A percentile compares a stretch with the other conserved stretches of the same genome.
These are phyloP conservation scores for Toxostoma redivivum DNA, from an alignment of 2,113 vertebrate genomes.

Conservation along the genomic window DNA sequence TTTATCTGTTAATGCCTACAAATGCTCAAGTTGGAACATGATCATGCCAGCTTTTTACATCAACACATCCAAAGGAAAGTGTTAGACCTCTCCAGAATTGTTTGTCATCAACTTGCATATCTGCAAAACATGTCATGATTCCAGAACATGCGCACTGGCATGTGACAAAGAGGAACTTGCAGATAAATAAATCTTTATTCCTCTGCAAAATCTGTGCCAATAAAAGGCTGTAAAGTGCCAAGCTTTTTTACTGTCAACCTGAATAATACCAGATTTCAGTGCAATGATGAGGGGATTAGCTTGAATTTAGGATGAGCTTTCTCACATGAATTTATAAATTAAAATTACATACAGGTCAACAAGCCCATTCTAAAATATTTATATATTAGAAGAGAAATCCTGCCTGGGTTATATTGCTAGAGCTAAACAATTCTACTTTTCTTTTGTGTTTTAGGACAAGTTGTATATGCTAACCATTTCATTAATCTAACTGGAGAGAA, in stretches of 20 bases:
- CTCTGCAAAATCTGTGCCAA: neutral
- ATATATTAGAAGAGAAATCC: neutral
- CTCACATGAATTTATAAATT: neutral
- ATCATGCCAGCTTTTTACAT: constrained; percentile 36
- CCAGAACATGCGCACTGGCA: constrained; percentile 36
- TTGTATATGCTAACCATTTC: constrained; percentile 89
- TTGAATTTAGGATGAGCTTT: neutral
- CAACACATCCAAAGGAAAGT: constrained; percentile 34
- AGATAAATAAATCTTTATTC: constrained; percentile 54
- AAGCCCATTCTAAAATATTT: neutral
- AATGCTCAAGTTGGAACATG: constrained; percentile 26
- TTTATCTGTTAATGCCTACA: constrained; percentile 42
- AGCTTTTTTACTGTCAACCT: neutral
- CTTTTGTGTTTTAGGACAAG: constrained; percentile 80
- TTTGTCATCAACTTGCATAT: constrained; percentile 53
- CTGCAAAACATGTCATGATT: constrained; percentile 43
- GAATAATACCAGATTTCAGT: neutral
- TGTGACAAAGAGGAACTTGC: constrained; percentile 33
- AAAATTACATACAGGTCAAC: neutral
- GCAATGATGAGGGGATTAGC: neutral
- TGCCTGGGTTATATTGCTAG: neutral
- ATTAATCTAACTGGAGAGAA: constrained; percentile 88
- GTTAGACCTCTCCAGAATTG: constrained; percentile 61
- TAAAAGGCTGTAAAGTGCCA: neutral
- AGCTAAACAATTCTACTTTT: constrained; percentile 13